phyloP scores from a whole-genome alignment of 2,797 vertebrate species.

The Coracias cyanogaster region DNA sequence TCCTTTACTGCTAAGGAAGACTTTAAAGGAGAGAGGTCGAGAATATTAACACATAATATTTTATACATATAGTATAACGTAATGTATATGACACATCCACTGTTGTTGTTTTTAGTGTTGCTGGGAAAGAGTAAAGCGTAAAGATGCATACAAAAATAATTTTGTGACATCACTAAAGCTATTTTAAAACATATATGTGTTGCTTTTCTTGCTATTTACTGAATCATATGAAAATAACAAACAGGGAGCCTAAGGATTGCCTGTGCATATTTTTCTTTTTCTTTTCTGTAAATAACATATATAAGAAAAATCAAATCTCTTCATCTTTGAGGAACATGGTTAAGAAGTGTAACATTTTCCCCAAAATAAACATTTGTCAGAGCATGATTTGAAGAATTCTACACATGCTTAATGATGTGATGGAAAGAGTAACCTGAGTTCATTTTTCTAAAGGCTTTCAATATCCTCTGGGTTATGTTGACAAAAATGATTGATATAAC shows the following conservation, averaged over 20 bases:
- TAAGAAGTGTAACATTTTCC: conserved; percentile 10
- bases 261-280: neutral
- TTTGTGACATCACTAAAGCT: neutral
- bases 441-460: conserved; percentile 73
- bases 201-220: neutral
- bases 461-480: conserved; percentile 71
- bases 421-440: neutral
- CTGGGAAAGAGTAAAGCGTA: neutral
- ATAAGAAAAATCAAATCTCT: conserved; percentile 6
- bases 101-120: neutral
- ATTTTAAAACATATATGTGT: neutral
- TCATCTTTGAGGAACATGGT: neutral
- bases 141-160: neutral
- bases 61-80: neutral
- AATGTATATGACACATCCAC: neutral
- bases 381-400: conserved; percentile 12
- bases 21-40: neutral
- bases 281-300: neutral
- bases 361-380: neutral
- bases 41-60: neutral
- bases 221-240: neutral
- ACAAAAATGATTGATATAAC: conserved; percentile 29
- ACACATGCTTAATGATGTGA: neutral
- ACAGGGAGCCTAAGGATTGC: neutral
- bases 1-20: neutral